These are phyloP conservation scores for Cylindroiulus punctatus DNA, from an alignment of 2,888 invertebrate species.

Conservation along the genomic window DNA sequence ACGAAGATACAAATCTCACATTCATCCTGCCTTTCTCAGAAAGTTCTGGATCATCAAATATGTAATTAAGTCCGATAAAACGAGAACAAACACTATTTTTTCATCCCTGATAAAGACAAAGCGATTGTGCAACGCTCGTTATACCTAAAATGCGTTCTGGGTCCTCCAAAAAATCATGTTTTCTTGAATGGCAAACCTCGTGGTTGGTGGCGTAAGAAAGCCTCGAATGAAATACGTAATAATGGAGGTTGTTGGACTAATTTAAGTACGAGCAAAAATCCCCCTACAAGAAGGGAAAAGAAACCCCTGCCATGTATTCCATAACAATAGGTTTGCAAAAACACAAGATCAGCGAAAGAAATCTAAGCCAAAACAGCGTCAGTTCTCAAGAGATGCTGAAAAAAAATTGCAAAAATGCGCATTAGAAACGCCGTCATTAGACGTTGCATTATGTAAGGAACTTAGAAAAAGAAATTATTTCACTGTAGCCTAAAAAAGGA, in stretches of 20 bases:
- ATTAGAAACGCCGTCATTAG: neutral
- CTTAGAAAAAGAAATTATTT: neutral
- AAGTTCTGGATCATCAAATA: neutral
- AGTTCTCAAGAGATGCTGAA: neutral
- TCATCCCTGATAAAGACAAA: constrained; percentile 21
- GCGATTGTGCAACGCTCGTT: neutral
- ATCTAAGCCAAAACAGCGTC: neutral
- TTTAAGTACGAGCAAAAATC: constrained; percentile 20
- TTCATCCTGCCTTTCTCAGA: neutral
- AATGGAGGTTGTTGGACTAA: constrained; percentile 38
- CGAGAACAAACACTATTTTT: neutral
- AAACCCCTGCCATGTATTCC: neutral
- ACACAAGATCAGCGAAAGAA: constrained; percentile 8
- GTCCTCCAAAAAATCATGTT: neutral
- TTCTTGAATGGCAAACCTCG: neutral
- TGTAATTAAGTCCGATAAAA: constrained; percentile 31
- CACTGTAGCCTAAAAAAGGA: neutral
- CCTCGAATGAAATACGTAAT: constrained; percentile 6
- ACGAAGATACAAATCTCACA: neutral
- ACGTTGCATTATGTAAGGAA: neutral
- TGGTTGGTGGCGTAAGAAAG: constrained; percentile 23
- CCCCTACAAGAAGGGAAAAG: neutral
- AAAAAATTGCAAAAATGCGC: neutral
- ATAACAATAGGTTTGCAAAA: constrained; percentile 28
- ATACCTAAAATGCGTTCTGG: neutral